These are phyloP conservation scores for Tricholauxania praeusta DNA, from an alignment of 2,888 invertebrate species.

Conservation along the genomic window DNA sequence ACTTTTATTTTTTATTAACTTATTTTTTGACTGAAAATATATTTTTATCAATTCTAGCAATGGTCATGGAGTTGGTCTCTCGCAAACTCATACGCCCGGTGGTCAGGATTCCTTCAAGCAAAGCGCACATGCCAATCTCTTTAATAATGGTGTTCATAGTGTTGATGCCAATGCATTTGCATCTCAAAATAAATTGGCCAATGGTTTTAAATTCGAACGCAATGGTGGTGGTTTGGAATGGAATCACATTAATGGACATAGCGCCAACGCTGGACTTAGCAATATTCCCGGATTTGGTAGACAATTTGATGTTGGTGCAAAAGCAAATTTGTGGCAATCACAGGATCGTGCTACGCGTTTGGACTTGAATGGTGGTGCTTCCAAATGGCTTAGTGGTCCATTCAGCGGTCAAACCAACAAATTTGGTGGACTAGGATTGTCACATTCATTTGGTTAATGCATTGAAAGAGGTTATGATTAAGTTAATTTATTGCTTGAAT, in stretches of 20 bases:
- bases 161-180: constrained; percentile 58
- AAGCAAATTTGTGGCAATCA: constrained; percentile 54
- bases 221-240: constrained; percentile 60
- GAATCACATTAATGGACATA: constrained; percentile 58
- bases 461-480: too few relatives aligned
- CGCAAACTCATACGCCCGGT: constrained; percentile 45
- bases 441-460: constrained; percentile 50
- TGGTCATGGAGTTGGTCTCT: constrained; percentile 44
- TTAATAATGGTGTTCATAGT: constrained; percentile 58
- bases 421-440: constrained; percentile 54
- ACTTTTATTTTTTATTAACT: too few relatives aligned
- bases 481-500: too few relatives aligned
- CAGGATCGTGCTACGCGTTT: constrained; percentile 52
- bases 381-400: too few relatives aligned
- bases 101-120: constrained; percentile 47
- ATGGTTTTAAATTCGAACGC: constrained; percentile 59
- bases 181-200: constrained; percentile 59
- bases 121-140: constrained; percentile 49
- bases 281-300: constrained; percentile 58
- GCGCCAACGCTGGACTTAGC: constrained; percentile 53
- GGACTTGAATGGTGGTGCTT: constrained; percentile 54
- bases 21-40: too few relatives aligned
- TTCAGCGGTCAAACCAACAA: too few relatives aligned
- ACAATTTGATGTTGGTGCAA: constrained; percentile 53
- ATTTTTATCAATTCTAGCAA: constrained; percentile 35